Base-by-base conservation (phyloP, 2,113 vertebrate genomes). In the Jacana jacana region DNA sequence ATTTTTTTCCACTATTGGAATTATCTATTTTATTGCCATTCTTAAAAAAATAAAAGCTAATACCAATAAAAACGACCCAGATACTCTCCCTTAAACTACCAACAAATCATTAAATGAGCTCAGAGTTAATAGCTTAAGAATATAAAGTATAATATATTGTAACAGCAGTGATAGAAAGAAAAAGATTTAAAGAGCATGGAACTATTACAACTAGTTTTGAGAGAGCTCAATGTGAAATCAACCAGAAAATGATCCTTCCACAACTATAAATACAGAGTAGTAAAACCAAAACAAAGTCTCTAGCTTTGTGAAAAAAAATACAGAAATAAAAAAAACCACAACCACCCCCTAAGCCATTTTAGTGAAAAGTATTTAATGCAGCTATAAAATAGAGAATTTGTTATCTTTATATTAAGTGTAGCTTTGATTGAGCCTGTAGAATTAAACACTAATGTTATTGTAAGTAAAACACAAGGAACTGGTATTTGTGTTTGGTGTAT, bases 241-340 rank as follows among this genome's bases (percentile, higher is more conserved):
- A 97, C 95, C 97, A 98, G 98, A 98, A 98, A 98, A 98, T 93
- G 91, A 97, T 97, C 93, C 95, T 97, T 94, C 95, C 81, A 88
- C 93, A 79, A 87, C 97, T 81, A 96, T 97, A 98, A 98, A 98
- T 97, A 97, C 88, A 95, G 77, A 96, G 94, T 92, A 96, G 92
- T 98, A 97, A 98, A 98, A 97, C 44, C 81, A 97, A 98, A 97
- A 96, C 86, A 97, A 97, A 90, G 88, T 96, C 89, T 96, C 88
- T 11, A 27, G 85, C 96, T 96, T 90, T 86, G 91, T 91, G 81
- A 25, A 72, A 81, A 24, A 71, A 80, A 89, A 96, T 96, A 97
- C 86, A 98, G 97, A 98, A 98, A 98, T 97, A 96, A 98, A 97
- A 57, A 37, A 84, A 78, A 46, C 40, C 40, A 46, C 19, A 33